These are phyloP conservation scores for Ceratosolen fusciceps DNA, from an alignment of 1,140 invertebrate species.

Conservation along the genomic window DNA sequence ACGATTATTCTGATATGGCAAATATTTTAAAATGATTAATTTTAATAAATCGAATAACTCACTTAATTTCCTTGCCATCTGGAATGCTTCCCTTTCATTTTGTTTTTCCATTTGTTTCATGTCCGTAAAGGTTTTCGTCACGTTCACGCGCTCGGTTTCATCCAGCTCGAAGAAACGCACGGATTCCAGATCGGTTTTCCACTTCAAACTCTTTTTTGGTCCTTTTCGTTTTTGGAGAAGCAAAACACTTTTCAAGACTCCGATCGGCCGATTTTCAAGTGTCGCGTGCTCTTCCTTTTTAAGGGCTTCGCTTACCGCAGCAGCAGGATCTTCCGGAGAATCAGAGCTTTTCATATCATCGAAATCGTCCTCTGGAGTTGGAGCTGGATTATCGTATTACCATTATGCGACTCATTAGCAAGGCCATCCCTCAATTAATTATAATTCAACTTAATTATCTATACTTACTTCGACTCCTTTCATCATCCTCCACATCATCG, in stretches of 20 bases:
- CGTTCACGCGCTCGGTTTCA: constrained; percentile 94
- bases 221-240: constrained; percentile 79
- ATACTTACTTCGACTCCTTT: constrained; percentile 58
- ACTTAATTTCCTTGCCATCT: constrained; percentile 82
- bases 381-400: constrained; percentile 53
- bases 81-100: constrained; percentile 86
- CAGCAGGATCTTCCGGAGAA: constrained; percentile 56
- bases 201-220: constrained; percentile 87
- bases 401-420: background rate
- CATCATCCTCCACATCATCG: constrained; percentile 50
- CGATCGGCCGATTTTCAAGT: constrained; percentile 59
- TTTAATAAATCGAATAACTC: constrained; percentile 59
- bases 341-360: constrained; percentile 54
- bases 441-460: constrained; percentile 3
- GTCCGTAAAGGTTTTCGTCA: constrained; percentile 92
- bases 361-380: constrained; percentile 58
- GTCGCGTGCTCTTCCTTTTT: constrained; percentile 52
- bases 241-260: constrained; percentile 77
- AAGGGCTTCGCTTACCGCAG: constrained; percentile 50
- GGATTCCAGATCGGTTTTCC: constrained; percentile 86
- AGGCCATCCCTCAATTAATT: background rate
- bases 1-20: background rate
- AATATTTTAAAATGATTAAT: background rate
- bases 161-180: constrained; percentile 92
- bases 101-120: constrained; percentile 91